phyloP scores from a whole-genome alignment of 2,888 invertebrate genomes.

The Hypomecis atomaria region DNA sequence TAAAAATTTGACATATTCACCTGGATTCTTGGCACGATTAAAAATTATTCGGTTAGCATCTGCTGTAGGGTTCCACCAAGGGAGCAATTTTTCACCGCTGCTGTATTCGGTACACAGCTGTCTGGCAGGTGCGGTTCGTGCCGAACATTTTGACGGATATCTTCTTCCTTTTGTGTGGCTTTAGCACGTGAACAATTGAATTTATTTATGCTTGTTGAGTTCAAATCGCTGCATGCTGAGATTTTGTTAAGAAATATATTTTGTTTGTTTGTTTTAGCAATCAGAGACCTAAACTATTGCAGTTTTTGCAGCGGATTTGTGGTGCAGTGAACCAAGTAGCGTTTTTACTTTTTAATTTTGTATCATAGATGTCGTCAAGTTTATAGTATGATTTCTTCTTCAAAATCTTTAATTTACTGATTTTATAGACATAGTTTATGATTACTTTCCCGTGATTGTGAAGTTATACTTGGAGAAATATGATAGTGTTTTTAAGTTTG shows the following conservation, averaged over 20 bases:
- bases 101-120: constrained; percentile 75
- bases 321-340: too few species aligned
- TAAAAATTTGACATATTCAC: constrained; percentile 22
- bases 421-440: too few species aligned
- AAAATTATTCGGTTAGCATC: constrained; percentile 55
- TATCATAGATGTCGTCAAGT: too few species aligned
- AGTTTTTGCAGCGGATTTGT: background rate
- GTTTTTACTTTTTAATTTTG: too few species aligned
- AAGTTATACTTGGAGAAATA: too few species aligned
- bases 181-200: constrained; percentile 32
- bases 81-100: constrained; percentile 70
- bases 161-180: constrained; percentile 46
- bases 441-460: too few species aligned
- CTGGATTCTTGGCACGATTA: constrained; percentile 41
- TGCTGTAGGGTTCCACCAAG: constrained; percentile 62
- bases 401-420: too few species aligned
- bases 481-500: too few species aligned
- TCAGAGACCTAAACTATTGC: background rate
- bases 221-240: constrained; percentile 17
- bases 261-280: background rate
- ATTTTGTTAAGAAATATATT: constrained; percentile 3
- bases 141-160: constrained; percentile 62
- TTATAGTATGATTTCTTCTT: too few species aligned
- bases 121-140: constrained; percentile 77
- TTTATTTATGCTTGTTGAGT: constrained; percentile 32